Base-by-base conservation (phyloP, 2,888 invertebrate genomes). In the Heteromurus nitidus region DNA sequence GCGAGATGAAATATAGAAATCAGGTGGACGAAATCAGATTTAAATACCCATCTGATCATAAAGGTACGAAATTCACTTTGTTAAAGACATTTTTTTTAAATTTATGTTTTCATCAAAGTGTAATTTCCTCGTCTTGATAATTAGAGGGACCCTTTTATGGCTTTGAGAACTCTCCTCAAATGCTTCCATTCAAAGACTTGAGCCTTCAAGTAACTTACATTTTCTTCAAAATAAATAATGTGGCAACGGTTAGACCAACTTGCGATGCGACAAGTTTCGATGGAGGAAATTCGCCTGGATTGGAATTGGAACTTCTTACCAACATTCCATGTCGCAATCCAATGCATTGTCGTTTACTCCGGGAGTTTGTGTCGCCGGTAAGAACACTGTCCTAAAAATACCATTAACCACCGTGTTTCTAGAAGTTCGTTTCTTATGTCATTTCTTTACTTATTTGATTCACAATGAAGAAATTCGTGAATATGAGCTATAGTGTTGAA, bases 351-450 rank as follows among this genome's bases (percentile, higher is more conserved):
- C 31, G 64, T 11, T 18, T 64, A 9, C 22, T 64, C 20, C 18
- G 64, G 18, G 64, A 64, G 36, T 64, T 64, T 31, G 31, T 64
- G n/a, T 64, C 64, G 13, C 64, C 64, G 64, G 64, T 64, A 64
- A 9, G 30, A 26, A 36, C 5, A 13, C 7, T 13, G 36, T 36
- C 50, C n/a, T n/a, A n/a, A n/a, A 50, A 50, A 50, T 11, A 18
- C n/a, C n/a, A n/a, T 50, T 50, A 50, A 50, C 18, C n/a, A 58
- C 26, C 20, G 2, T 22, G 58, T n/a, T n/a, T n/a, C n/a, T 24
- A 9, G 11, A 9, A 24, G 24, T 24, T 22, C 9, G 26, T 22
- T 3, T 58, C n/a, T n/a, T n/a, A n/a, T n/a, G n/a, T n/a, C n/a
- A n/a, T n/a, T n/a, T n/a, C n/a, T n/a, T n/a, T n/a, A n/a, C n/a